Conservation (phyloP, 2,888 invertebrate genomes). For the Melipona beecheii region DNA sequence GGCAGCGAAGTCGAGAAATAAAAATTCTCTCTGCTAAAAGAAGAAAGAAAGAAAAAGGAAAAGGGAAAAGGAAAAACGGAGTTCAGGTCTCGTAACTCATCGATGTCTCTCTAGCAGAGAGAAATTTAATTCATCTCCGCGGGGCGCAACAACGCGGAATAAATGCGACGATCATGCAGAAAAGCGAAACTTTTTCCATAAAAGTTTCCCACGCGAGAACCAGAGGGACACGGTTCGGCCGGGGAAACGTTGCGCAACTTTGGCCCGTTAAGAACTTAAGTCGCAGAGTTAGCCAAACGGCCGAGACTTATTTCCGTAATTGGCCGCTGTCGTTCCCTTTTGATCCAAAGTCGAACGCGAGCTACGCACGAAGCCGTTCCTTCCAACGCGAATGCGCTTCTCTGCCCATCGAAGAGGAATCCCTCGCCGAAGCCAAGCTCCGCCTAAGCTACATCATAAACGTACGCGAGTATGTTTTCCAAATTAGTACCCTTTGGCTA, state of each 20-base stretch:
- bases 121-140: slow-evolving; percentile 22
- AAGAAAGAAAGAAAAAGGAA: too few relatives aligned
- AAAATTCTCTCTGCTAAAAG: too few relatives aligned
- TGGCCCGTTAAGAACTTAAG: slow-evolving; percentile 22
- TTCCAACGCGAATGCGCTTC: background rate
- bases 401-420: too few relatives aligned
- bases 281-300: background rate
- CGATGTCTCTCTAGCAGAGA: too few relatives aligned
- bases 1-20: too few relatives aligned
- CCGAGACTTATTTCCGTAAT: slow-evolving; percentile 2
- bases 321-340: background rate
- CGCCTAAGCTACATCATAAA: too few relatives aligned
- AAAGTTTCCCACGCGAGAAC: slow-evolving; percentile 15
- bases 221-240: background rate
- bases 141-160: slow-evolving; percentile 2
- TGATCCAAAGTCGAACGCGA: background rate
- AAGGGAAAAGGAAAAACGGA: too few relatives aligned
- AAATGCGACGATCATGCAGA: background rate
- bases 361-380: slow-evolving; percentile 9
- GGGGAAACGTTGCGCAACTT: slow-evolving; percentile 7
- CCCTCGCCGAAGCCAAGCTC: too few relatives aligned
- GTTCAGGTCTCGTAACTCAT: too few relatives aligned
- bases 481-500: too few relatives aligned
- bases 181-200: slow-evolving; percentile 40
- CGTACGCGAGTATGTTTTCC: too few relatives aligned